Evolutionary conservation across 2,888 invertebrate genomes (phyloP).

Genomic region (Prosapia bicincta): DNA sequence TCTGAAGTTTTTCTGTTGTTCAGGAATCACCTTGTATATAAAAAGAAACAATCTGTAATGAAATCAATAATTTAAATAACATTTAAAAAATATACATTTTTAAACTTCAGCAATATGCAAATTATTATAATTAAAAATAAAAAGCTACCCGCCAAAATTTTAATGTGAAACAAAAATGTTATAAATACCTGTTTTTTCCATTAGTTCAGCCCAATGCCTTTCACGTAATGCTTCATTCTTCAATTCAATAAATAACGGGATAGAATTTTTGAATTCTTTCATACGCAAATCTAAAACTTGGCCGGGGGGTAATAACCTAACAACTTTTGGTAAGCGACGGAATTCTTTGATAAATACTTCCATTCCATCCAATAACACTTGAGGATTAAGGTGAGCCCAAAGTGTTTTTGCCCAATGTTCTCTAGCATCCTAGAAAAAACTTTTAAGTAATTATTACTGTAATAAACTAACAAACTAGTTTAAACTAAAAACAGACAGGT

Average conservation of each 20-base stretch:
- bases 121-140: too few relatives aligned
- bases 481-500: too few relatives aligned
- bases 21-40: too few relatives aligned
- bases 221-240: slow-evolving; percentile 89
- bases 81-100: too few relatives aligned
- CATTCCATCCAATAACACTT: slow-evolving; percentile 78
- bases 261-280: slow-evolving; percentile 82
- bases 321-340: slow-evolving; percentile 65
- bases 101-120: too few relatives aligned
- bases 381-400: slow-evolving; percentile 85
- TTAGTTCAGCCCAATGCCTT: slow-evolving; percentile 86
- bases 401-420: slow-evolving; percentile 82
- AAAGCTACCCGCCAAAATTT: too few relatives aligned
- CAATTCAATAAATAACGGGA: slow-evolving; percentile 85
- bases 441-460: too few relatives aligned
- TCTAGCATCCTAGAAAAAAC: slow-evolving; percentile 54
- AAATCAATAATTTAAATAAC: too few relatives aligned
- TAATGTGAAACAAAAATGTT: too few relatives aligned
- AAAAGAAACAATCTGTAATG: too few relatives aligned
- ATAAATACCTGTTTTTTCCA: slow-evolving; percentile 80
- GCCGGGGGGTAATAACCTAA: slow-evolving; percentile 58
- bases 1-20: too few relatives aligned
- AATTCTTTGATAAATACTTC: slow-evolving; percentile 79
- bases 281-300: slow-evolving; percentile 70
- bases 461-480: too few relatives aligned